Conservation (phyloP, 2,888 invertebrate species). For the Leucophenga montana region DNA sequence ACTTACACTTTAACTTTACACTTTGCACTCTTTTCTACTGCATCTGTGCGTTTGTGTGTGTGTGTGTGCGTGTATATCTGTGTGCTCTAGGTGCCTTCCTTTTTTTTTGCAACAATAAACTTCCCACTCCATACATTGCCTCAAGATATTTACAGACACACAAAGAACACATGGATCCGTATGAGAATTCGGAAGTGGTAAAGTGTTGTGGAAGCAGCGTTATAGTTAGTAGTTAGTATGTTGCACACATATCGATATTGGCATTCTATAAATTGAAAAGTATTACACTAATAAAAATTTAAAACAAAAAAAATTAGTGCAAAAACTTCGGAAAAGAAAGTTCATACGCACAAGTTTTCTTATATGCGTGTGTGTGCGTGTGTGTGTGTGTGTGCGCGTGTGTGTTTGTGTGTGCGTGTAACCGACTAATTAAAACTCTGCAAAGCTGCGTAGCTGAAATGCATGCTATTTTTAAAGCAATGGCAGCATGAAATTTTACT, state of each 20-base stretch:
- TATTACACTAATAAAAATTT: not conserved
- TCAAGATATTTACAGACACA: constrained; percentile 1
- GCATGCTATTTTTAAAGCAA: too few relatives aligned
- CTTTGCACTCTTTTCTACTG: not conserved
- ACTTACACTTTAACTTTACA: not conserved
- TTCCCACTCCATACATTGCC: not conserved
- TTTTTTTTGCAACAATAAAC: not conserved
- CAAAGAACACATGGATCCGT: not conserved
- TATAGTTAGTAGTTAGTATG: too few relatives aligned
- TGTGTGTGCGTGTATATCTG: not conserved
- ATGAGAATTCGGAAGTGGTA: not conserved
- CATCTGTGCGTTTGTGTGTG: not conserved
- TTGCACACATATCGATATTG: not conserved
- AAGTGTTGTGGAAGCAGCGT: not conserved
- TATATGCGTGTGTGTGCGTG: not conserved
- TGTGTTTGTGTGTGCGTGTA: not conserved
- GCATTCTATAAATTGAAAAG: constrained; percentile 2
- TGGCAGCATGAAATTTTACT: too few relatives aligned
- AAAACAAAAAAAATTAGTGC: too few relatives aligned
- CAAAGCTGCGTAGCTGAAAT: too few relatives aligned
- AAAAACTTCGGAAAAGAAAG: not conserved
- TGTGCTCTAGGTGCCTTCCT: not conserved
- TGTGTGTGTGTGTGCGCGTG: not conserved
- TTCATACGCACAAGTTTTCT: not conserved
- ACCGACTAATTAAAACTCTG: not conserved